Evolutionary conservation across 2,888 invertebrate species (phyloP), one percentile per base, ranked within the genome.

Genomic region (Pristionchus maxplancki): DNA sequence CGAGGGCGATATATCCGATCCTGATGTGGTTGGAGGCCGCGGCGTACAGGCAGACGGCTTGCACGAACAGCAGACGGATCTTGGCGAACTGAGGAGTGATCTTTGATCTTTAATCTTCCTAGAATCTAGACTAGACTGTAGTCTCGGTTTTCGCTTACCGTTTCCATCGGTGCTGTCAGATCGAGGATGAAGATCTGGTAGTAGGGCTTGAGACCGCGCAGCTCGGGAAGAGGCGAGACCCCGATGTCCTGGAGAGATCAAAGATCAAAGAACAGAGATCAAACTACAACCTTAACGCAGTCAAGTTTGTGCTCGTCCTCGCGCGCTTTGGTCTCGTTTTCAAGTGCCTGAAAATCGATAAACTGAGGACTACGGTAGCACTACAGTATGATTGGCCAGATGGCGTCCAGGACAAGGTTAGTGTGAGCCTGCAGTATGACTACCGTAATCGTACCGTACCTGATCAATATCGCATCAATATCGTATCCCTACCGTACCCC

Each of bases 101-200:
- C 28, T 31, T 64, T 64, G 64, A 31, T n/a, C 62, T 28, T 3
- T 62, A 1, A 62, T 64, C 64, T 64, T 13, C 28, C n/a, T n/a
- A n/a, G n/a, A n/a, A n/a, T n/a, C n/a, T n/a, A n/a, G n/a, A n/a
- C n/a, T n/a, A n/a, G n/a, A n/a, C n/a, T n/a, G n/a, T n/a, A n/a
- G n/a, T n/a, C n/a, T n/a, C n/a, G n/a, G n/a, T n/a, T 17, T 20
- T 20, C 53, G 20, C 71, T 2, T n/a, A 78, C 74, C 40, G 74
- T 78, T 11, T 78, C 74, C 74, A 44, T 40, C 24, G 74, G 74
- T 3, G n/a, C 31, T 5, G 74, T 78, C 44, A 78, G 44, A 11
- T 78, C 74, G 74, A 78, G 74, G 20, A 78, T 44, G 74, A 78
- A 78, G 44, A 78, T 78, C n/a, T 78, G 74, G 74, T 78, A 78